Evolutionary conservation across 2,888 invertebrate genomes (phyloP).

Genomic region (Spisula solida): DNA sequence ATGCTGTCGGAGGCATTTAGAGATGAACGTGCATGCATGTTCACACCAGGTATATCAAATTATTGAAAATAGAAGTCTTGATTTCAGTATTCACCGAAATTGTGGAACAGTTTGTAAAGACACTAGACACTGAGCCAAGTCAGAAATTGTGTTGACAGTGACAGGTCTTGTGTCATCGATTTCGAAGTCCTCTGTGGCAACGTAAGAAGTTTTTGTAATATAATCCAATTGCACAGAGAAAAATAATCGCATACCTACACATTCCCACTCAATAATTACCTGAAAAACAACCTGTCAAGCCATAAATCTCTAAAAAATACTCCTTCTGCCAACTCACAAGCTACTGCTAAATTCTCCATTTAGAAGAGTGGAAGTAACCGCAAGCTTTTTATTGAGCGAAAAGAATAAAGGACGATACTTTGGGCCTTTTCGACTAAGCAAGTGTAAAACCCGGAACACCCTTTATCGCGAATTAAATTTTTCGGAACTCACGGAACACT

Average conservation of each 20-base stretch:
- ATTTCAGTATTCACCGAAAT: too few species aligned
- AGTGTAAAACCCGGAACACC: too few species aligned
- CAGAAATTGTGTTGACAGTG: not conserved
- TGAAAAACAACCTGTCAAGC: not conserved
- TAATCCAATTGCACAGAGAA: not conserved
- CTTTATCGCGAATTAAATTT: too few species aligned
- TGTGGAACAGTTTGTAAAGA: too few species aligned
- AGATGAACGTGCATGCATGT: too few species aligned
- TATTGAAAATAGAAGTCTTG: too few species aligned
- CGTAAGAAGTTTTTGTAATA: not conserved
- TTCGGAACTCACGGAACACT: too few species aligned
- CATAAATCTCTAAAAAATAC: not conserved
- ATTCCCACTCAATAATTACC: not conserved
- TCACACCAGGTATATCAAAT: too few species aligned
- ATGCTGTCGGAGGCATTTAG: too few species aligned
- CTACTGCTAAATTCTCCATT: slow-evolving; percentile 16
- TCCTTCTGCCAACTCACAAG: not conserved
- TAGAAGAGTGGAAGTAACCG: not conserved
- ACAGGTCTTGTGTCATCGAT: not conserved
- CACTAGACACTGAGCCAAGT: too few species aligned
- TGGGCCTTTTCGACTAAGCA: too few species aligned
- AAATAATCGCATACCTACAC: not conserved
- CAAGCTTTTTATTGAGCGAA: not conserved
- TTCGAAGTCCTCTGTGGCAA: not conserved
- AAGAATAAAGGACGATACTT: not conserved